Base-by-base conservation (phyloP, 2,113 vertebrate species). In the Bambusicola thoracicus region DNA sequence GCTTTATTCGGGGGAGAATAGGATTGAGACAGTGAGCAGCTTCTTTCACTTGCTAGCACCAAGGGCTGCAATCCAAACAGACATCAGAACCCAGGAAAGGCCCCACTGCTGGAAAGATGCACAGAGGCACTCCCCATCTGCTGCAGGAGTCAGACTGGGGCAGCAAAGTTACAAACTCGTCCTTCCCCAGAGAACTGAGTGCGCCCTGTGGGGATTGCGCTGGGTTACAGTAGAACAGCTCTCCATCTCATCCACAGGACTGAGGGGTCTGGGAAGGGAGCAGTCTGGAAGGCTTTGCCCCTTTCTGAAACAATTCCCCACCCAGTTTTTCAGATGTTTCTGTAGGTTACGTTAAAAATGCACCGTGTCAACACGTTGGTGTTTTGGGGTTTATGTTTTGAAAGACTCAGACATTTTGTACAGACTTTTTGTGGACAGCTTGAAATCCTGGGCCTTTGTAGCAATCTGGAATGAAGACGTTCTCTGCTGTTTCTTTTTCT, bases 1-100 rank as follows among this genome's bases (percentile, higher is more conserved):
- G 89, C 95, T 94, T 91, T 96, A 91, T 97, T 85, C 20, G 12
- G 77, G 88, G 73, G 58, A 95, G 85, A 97, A 95, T 93, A 72
- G 87, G 90, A 87, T 79, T 0, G 36, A 72, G 93, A 95, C 89
- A 97, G 85, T 94, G 65, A 94, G 92, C 90, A 90, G 85, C 87
- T 85, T 91, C 93, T 95, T 96, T 93, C 61, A 81, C 82, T 72
- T 84, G 72, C 82, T 94, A 92, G 46, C 85, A 81, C 51, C 6
- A 32, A 83, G 74, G 43, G 76, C 85, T 94, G 73, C 0, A 30
- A 68, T 85, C 76, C 69, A 88, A 90, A 56, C 7, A 0, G 4
- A 25, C 75, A 34, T 3, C 0, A 0, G 76, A 75, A 80, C 0
- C 4, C 48, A 46, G 49, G 75, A 74, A 30, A 44, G 48, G 79